A percentile compares a stretch with the other conserved stretches of the same genome.
These are phyloP conservation scores for Anthrax anthrax DNA, from an alignment of 2,888 invertebrate genomes.

Conservation along the genomic window DNA sequence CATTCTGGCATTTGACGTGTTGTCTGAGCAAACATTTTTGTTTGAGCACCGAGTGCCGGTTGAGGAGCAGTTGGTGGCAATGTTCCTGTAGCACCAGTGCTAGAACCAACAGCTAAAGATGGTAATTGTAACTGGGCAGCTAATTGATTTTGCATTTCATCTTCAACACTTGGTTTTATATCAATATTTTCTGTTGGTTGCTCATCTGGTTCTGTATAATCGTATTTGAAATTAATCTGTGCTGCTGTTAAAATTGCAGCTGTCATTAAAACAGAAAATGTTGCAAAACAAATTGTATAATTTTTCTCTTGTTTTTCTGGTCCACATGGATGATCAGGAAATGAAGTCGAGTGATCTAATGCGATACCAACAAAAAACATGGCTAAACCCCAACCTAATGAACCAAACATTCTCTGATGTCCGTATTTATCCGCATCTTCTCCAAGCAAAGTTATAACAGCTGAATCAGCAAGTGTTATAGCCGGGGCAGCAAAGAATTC, in stretches of 20 bases:
- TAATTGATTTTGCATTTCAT: conserved; percentile 68
- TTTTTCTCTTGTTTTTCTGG: conserved; percentile 88
- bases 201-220: conserved; percentile 33
- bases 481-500: conserved; percentile 97
- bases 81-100: conserved; percentile 15
- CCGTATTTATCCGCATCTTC: conserved; percentile 86
- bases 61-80: conserved; percentile 26
- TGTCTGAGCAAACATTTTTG: conserved; percentile 85
- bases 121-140: conserved; percentile 73
- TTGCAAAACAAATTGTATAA: conserved; percentile 96
- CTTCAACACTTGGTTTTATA: conserved; percentile 46
- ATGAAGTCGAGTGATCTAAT: conserved; percentile 90
- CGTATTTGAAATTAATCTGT: conserved; percentile 55
- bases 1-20: conserved; percentile 85
- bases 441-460: conserved; percentile 75
- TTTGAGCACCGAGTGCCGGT: conserved; percentile 39
- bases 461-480: conserved; percentile 85
- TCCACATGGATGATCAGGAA: conserved; percentile 83
- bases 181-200: conserved; percentile 30
- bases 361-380: conserved; percentile 95
- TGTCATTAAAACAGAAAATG: conserved; percentile 92
- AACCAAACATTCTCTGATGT: conserved; percentile 95
- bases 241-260: conserved; percentile 86
- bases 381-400: conserved; percentile 93
- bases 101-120: conserved; percentile 43